Percentiles rank a stretch among this genome's conserved stretches.
These are phyloP conservation scores for Cryptus viduatorius DNA, from an alignment of 2,888 invertebrate species.

Conservation along the genomic window DNA sequence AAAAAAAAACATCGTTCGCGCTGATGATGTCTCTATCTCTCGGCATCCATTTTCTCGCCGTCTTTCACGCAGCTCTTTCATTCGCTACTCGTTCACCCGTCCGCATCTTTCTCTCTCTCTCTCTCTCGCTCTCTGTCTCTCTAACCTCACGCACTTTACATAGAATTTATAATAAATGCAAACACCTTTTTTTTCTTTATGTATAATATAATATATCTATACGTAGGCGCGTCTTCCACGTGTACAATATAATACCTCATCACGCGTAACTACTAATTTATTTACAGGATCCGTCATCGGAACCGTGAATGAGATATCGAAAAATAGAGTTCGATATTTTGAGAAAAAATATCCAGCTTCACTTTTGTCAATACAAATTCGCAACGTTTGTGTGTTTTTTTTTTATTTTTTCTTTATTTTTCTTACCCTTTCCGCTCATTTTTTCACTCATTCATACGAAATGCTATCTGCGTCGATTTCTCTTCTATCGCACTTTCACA, in stretches of 20 bases:
- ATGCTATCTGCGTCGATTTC: neutral
- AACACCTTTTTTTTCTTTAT: constrained; percentile 76
- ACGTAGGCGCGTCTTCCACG: constrained; percentile 61
- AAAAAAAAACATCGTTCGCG: constrained; percentile 40
- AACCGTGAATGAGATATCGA: constrained; percentile 68
- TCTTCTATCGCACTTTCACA: constrained; percentile 22
- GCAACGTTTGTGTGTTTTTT: constrained; percentile 29
- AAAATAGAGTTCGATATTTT: constrained; percentile 72
- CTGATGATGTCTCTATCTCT: constrained; percentile 46
- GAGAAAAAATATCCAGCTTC: constrained; percentile 69
- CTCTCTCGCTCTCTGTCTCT: constrained; percentile 30
- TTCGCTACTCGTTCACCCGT: neutral
- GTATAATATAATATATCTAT: constrained; percentile 66
- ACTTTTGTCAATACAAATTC: constrained; percentile 50
- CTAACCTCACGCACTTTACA: constrained; percentile 71
- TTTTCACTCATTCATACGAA: constrained; percentile 30
- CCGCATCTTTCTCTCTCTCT: constrained; percentile 15
- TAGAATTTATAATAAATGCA: constrained; percentile 81
- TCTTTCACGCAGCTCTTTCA: constrained; percentile 35
- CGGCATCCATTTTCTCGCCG: constrained; percentile 45
- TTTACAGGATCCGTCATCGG: constrained; percentile 65
- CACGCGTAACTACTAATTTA: constrained; percentile 63
- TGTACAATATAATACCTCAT: constrained; percentile 49
- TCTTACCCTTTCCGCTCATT: constrained; percentile 31
- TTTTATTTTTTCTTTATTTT: constrained; percentile 24